Evolutionary conservation across 2,113 vertebrate genomes (phyloP), one percentile per base, ranked within the genome.

Genomic region (Malaclemys terrapin): DNA sequence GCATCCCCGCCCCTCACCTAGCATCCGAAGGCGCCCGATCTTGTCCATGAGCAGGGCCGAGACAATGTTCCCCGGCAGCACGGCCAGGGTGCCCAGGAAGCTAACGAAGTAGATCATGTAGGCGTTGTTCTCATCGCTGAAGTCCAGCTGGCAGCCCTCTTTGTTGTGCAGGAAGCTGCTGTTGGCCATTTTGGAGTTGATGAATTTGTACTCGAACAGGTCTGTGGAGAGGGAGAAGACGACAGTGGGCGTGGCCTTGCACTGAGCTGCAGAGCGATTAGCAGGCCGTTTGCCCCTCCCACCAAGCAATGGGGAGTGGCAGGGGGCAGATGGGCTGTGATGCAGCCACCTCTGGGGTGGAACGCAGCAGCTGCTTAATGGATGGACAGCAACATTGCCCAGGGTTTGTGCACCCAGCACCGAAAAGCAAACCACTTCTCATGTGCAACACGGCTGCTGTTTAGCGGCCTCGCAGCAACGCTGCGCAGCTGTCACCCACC

Each of bases 101-200:
- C 99, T 99, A 98, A 99, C 99, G 1, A 99, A 99, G 97, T 99
- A 99, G 92, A 99, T 98, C 99, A 99, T 99, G 98, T 99, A 99
- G 97, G 99, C 99, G 0, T 99, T 99, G 86, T 99, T 99, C 2
- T 99, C 99, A 0, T 99, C 99, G 0, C 99, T 99, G 97, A 99
- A 98, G 52, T 99, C 99, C 17, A 99, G 98, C 89, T 99, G 99
- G 92, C 99, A 99, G 94, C 99, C 99, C 93, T 99, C 99, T 94
- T 99, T 99, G 98, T 99, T 99, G 98, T 99, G 99, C 96, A 99
- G 97, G 98, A 99, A 99, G 0, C 99, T 99, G 98, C 99, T 99
- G 98, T 99, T 99, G 93, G 99, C 82, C 96, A 99, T 98, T 19
- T 98, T 98, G 96, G 99, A 99, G 98, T 99, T 99, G 97, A 99